Base-by-base conservation (phyloP, 2,888 invertebrate genomes). In the Mycalesis mineus region DNA sequence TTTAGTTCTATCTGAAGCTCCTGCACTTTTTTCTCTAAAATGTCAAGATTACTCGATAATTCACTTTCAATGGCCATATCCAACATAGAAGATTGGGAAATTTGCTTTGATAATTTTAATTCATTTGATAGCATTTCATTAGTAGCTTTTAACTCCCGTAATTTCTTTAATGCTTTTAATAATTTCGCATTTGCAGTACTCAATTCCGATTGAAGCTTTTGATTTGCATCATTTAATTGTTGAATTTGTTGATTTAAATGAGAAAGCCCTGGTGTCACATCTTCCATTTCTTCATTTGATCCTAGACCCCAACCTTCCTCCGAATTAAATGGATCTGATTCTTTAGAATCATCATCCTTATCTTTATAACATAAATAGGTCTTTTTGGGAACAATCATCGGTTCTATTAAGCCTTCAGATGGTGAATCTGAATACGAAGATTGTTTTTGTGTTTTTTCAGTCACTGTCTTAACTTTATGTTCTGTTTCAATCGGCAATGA, bases 41-140 rank as follows among this genome's bases (percentile, higher is more conserved):
- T 82, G 58, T 85, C 81, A 28, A 95, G 85, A 75, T 95, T 95
- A 11, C 84, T 83, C 66, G 93, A 92, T n/a, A 96, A 77, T 79
- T 96, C 96, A 67, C 95, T 95, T 75, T 95, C 94, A 59, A 96
- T 94, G 7, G 96, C 93, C 56, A 92, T 91, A 70, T 96, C 95
- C 47, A 96, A 86, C 71, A 94, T 93, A 44, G 92, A 91, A 47
- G 92, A 88, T 55, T 89, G 84, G 13, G 89, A 86, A 45, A 90
- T 69, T 52, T 91, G 88, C 67, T 90, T 90, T 36, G 88, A 85
- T 22, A 88, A 77, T 67, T 89, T 91, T 58, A 92, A 69, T 74
- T 93, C 91, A 56, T 89, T 90, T 9, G 82, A 80, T 37, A 94
- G 75, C 65, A 90, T 86, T 37, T 94, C 94, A 71, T 93, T 92